Conservation (phyloP, 2,888 invertebrate genomes). For the Galerucella pusilla region DNA sequence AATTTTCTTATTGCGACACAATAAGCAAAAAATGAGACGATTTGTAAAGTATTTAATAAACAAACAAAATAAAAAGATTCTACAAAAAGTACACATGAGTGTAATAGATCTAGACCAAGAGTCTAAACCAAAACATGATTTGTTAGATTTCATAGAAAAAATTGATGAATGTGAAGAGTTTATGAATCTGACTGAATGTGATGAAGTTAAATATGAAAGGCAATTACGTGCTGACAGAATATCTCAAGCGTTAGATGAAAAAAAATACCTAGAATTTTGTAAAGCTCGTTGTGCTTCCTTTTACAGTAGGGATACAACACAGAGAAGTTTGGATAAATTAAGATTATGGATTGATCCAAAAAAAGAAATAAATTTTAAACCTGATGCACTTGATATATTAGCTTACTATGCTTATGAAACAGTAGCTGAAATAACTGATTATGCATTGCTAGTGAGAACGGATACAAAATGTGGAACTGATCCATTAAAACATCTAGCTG, state of each 20-base stretch:
- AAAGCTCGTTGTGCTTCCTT: conserved; percentile 85
- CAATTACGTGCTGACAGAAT: conserved; percentile 73
- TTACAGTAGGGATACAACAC: conserved; percentile 58
- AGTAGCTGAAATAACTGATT: conserved; percentile 88
- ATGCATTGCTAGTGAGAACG: conserved; percentile 82
- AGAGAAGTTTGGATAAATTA: conserved; percentile 65
- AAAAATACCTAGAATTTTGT: conserved; percentile 80
- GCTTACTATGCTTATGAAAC: conserved; percentile 91
- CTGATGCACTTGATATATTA: conserved; percentile 79
- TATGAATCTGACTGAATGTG: conserved; percentile 67
- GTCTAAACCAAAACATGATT: conserved; percentile 64
- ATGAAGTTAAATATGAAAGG: conserved; percentile 70
- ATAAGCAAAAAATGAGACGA: conserved; percentile 80
- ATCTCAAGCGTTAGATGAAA: conserved; percentile 68
- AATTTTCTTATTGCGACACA: conserved; percentile 85
- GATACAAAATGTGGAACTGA: conserved; percentile 79
- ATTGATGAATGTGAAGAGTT: conserved; percentile 71
- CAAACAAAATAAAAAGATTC: conserved; percentile 66
- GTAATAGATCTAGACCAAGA: conserved; percentile 67
- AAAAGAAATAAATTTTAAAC: conserved; percentile 71
- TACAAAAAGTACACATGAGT: conserved; percentile 58
- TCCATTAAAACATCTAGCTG: conserved; percentile 76
- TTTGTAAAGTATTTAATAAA: conserved; percentile 79
- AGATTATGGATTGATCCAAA: conserved; percentile 73
- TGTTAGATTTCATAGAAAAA: conserved; percentile 68